A percentile compares a stretch with the other conserved stretches of the same genome.
These are phyloP conservation scores for Apogon hyalosoma DNA, from an alignment of 2,797 vertebrate genomes.

Conservation along the genomic window DNA sequence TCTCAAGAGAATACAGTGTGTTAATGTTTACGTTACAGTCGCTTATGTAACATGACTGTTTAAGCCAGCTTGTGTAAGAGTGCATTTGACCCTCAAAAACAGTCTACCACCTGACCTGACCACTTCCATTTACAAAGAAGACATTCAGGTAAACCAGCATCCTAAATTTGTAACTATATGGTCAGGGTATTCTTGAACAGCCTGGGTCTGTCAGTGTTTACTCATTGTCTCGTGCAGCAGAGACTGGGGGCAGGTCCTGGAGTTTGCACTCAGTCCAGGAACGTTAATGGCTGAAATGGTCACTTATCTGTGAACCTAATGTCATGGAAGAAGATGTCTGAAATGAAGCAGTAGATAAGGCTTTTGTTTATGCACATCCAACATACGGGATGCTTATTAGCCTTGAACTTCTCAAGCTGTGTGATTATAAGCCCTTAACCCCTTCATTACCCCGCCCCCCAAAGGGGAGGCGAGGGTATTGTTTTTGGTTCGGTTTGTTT, in stretches of 20 bases:
- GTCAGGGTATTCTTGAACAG: neutral
- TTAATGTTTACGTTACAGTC: neutral
- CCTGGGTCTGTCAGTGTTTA: constrained; percentile 4
- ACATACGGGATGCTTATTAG: too few relatives aligned
- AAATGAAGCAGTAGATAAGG: neutral
- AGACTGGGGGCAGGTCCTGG: constrained; percentile 26
- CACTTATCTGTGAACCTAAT: constrained; percentile 36
- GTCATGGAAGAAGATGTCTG: neutral
- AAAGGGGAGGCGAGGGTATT: too few relatives aligned
- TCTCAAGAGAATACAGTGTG: neutral
- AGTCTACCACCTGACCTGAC: neutral
- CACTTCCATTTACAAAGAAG: neutral
- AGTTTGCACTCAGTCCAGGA: constrained; percentile 59
- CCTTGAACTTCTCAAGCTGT: too few relatives aligned
- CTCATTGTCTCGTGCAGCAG: constrained; percentile 27
- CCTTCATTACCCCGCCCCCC: too few relatives aligned
- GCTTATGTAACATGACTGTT: neutral
- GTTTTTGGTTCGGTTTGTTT: too few relatives aligned
- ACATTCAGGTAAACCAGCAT: neutral
- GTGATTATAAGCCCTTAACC: too few relatives aligned
- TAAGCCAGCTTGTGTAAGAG: constrained; percentile 1
- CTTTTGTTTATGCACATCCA: neutral
- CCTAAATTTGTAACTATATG: neutral
- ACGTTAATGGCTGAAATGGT: constrained; percentile 34
- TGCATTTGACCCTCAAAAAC: neutral